Percentiles rank a stretch among this genome's conserved stretches.
Conservation (phyloP, 2,113 vertebrate genomes). For the Mustela nigripes region DNA sequence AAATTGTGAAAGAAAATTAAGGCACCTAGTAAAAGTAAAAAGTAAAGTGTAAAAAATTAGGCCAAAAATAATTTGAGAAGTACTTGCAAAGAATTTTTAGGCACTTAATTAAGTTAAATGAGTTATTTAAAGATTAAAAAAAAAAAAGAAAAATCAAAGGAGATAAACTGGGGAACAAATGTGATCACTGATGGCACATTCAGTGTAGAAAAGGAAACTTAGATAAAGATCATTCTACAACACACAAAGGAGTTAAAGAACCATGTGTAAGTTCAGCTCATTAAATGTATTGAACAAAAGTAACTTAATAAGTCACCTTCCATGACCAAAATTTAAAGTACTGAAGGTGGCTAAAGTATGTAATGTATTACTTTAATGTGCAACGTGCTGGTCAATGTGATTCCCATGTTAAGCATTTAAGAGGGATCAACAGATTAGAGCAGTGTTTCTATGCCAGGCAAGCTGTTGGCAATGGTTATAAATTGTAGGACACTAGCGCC, state of each 20-base stretch:
- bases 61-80: background rate
- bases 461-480: background rate
- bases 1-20: background rate
- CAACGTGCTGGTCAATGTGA: background rate
- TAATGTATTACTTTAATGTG: conserved; percentile 50
- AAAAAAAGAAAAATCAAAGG: background rate
- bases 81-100: conserved; percentile 14
- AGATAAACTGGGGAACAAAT: background rate
- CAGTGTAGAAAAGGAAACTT: background rate
- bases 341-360: background rate
- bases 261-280: background rate
- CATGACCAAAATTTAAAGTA: conserved; percentile 51
- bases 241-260: background rate
- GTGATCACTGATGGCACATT: background rate
- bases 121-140: background rate
- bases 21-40: background rate
- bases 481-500: background rate
- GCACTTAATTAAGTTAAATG: background rate
- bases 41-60: background rate
- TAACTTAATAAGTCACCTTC: conserved; percentile 25
- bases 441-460: background rate
- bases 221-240: background rate
- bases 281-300: conserved; percentile 19
- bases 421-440: conserved; percentile 15
- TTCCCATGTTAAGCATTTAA: conserved; percentile 43